Evolutionary conservation across 2,888 invertebrate genomes (phyloP).

Genomic region (Caenorhabditis becei): DNA sequence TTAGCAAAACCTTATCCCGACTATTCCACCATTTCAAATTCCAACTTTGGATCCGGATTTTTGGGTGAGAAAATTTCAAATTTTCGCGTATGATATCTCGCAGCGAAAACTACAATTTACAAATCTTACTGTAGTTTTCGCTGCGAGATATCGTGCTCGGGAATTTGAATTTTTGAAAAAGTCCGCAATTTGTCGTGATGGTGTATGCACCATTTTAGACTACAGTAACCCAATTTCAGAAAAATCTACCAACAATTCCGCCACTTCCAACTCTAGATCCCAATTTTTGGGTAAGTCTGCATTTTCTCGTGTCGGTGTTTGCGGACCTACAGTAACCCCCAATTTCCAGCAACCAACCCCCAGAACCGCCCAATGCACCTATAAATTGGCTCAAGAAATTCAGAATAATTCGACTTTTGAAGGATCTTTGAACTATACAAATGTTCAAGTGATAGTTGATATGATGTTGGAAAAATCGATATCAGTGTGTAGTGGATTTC

Average conservation of each 20-base stretch:
- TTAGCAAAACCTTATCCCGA: constrained; percentile 28
- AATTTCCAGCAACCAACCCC: constrained; percentile 38
- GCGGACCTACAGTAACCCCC: not conserved
- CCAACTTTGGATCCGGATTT: constrained; percentile 51
- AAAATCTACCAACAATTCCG: constrained; percentile 56
- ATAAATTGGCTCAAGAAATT: constrained; percentile 39
- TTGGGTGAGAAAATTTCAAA: constrained; percentile 19
- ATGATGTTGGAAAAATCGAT: constrained; percentile 10
- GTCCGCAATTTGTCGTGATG: too few species aligned
- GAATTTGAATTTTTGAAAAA: too few species aligned
- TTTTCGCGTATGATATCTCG: not conserved
- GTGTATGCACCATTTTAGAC: too few species aligned
- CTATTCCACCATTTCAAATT: constrained; percentile 33
- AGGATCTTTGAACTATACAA: constrained; percentile 35
- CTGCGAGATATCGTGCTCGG: too few species aligned
- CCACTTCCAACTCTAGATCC: constrained; percentile 40
- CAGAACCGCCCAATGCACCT: constrained; percentile 34
- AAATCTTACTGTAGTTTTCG: too few species aligned
- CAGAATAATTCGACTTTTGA: constrained; percentile 28
- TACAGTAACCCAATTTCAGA: constrained; percentile 5
- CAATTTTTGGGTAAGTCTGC: constrained; percentile 9
- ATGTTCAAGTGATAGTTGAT: constrained; percentile 28
- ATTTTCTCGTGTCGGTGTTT: not conserved
- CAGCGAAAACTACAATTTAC: too few species aligned
- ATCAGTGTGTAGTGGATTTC: constrained; percentile 23